Conservation (phyloP, 1,140 invertebrate genomes). For the Rhagoletis pomonella region DNA sequence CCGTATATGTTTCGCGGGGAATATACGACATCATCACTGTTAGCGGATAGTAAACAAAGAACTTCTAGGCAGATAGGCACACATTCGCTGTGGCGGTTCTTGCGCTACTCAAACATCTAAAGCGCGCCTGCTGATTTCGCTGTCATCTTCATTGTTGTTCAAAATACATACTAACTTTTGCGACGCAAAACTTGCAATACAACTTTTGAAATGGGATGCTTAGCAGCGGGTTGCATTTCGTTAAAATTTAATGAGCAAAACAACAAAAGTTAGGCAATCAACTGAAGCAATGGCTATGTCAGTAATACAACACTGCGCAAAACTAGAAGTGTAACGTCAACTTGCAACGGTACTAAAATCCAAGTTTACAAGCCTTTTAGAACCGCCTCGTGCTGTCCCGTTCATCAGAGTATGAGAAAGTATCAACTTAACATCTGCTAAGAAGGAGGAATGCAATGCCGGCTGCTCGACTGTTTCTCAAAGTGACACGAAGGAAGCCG, state of each 20-base stretch:
- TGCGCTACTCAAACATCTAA: not conserved
- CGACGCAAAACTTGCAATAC: not conserved
- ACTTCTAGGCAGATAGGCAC: slow-evolving; percentile 29
- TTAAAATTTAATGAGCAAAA: slow-evolving; percentile 46
- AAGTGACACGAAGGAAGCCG: too few species aligned
- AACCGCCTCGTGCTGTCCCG: not conserved
- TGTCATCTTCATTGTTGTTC: not conserved
- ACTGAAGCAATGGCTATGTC: not conserved
- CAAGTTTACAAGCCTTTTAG: not conserved
- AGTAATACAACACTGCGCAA: not conserved
- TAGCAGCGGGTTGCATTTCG: slow-evolving; percentile 38
- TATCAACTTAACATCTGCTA: not conserved
- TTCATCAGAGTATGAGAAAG: not conserved
- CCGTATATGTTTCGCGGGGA: too few species aligned
- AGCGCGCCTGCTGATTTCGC: not conserved
- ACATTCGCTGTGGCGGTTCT: not conserved
- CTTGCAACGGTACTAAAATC: not conserved
- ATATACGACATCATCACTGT: slow-evolving; percentile 15
- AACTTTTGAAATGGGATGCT: slow-evolving; percentile 20
- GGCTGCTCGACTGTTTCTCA: too few species aligned
- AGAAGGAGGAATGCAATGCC: not conserved
- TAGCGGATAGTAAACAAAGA: slow-evolving; percentile 30
- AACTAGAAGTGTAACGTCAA: not conserved
- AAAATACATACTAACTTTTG: slow-evolving; percentile 11
- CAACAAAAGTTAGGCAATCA: not conserved